Evolutionary conservation across 2,888 invertebrate species (phyloP).

Genomic region (Dascillus cervinus): DNA sequence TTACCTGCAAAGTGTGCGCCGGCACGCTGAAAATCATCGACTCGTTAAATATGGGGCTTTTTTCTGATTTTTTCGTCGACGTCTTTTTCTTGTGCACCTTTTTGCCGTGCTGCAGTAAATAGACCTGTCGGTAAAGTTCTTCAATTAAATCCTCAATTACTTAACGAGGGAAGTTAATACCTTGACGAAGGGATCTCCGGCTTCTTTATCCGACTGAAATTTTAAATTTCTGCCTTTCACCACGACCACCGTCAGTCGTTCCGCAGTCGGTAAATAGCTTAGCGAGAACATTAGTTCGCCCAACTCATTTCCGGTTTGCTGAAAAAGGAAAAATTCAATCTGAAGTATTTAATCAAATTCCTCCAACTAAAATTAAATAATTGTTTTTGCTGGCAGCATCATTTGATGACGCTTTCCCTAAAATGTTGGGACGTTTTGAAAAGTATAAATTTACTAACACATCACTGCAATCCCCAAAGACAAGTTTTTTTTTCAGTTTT

Average conservation of each 20-base stretch:
- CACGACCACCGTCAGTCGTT: constrained; percentile 66
- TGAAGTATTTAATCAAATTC: background rate
- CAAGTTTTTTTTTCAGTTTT: no score
- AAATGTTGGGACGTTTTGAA: background rate
- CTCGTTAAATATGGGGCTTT: constrained; percentile 74
- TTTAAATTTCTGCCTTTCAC: constrained; percentile 70
- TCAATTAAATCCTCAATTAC: no score
- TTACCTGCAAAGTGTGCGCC: constrained; percentile 59
- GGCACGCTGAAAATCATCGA: constrained; percentile 79
- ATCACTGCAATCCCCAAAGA: no score
- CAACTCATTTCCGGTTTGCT: constrained; percentile 56
- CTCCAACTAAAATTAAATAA: no score
- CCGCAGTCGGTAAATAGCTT: constrained; percentile 75
- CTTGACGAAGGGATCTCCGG: constrained; percentile 71
- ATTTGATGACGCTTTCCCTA: no score
- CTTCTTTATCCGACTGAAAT: constrained; percentile 46
- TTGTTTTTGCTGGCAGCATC: no score
- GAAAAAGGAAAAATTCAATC: constrained; percentile 7
- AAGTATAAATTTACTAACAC: no score
- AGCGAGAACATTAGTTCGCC: constrained; percentile 78
- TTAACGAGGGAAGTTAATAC: no score
- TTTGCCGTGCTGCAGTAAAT: constrained; percentile 70
- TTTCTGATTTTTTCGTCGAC: constrained; percentile 64
- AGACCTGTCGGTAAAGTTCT: no score
- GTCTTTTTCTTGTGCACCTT: constrained; percentile 78